A percentile compares a stretch with the other conserved stretches of the same genome.
Conservation (phyloP, 2,888 invertebrate species). For the Drosophila tanythrix region DNA sequence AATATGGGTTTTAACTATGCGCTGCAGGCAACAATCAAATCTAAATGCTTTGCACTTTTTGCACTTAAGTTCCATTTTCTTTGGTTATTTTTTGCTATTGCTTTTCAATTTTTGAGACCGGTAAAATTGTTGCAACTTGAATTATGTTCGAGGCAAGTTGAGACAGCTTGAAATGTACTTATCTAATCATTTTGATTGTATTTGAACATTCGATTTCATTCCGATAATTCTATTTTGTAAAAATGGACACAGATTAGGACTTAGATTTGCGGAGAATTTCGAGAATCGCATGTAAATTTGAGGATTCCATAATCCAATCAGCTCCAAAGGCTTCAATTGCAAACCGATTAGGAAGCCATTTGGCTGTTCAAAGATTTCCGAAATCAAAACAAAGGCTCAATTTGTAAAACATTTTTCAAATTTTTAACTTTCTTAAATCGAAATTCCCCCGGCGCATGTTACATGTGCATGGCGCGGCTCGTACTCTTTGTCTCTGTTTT, state of each 20-base stretch:
- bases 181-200: neutral
- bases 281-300: neutral
- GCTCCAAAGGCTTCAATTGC: slow-evolving; percentile 4
- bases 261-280: neutral
- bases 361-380: slow-evolving; percentile 12
- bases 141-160: neutral
- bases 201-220: neutral
- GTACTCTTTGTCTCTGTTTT: slow-evolving; percentile 11
- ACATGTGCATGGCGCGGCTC: slow-evolving; percentile 24
- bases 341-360: slow-evolving; percentile 13
- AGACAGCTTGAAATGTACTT: no score
- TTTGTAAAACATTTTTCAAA: slow-evolving; percentile 28
- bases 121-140: slow-evolving; percentile 1
- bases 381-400: slow-evolving; percentile 52
- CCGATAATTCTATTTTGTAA: neutral
- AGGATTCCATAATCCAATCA: slow-evolving; percentile 17
- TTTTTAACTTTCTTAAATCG: slow-evolving; percentile 25
- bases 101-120: neutral
- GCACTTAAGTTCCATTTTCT: slow-evolving; percentile 30
- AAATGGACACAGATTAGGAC: neutral
- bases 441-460: slow-evolving; percentile 48
- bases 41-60: slow-evolving; percentile 49
- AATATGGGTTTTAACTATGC: slow-evolving; percentile 69
- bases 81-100: neutral
- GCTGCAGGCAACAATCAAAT: slow-evolving; percentile 51